A percentile compares a stretch with the other conserved stretches of the same genome.
These are phyloP conservation scores for Yasuhikotakia modesta DNA, from an alignment of 2,797 vertebrate genomes.

Conservation along the genomic window DNA sequence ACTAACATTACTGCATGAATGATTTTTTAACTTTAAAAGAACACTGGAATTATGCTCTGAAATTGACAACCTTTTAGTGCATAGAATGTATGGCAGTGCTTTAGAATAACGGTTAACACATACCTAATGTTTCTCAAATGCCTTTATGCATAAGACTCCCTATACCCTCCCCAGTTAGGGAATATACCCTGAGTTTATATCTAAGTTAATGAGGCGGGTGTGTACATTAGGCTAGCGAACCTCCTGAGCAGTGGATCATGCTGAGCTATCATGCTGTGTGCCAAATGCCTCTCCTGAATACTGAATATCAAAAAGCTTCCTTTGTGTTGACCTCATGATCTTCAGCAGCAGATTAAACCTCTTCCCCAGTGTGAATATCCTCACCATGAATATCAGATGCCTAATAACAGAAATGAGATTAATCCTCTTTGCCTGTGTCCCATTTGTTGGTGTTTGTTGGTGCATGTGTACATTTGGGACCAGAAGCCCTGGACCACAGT, in stretches of 20 bases:
- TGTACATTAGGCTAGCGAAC: slow-evolving; percentile 12
- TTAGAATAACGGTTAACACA: slow-evolving; percentile 1
- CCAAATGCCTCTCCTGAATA: slow-evolving; percentile 76
- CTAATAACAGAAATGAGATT: slow-evolving; percentile 25
- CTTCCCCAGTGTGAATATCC: slow-evolving; percentile 40
- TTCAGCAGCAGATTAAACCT: slow-evolving; percentile 58
- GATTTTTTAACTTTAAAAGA: too few relatives aligned
- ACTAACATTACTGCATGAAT: too few relatives aligned
- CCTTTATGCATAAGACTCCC: slow-evolving; percentile 20
- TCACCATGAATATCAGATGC: too few relatives aligned
- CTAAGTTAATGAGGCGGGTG: slow-evolving; percentile 34
- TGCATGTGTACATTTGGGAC: background rate
- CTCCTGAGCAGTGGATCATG: slow-evolving; percentile 56
- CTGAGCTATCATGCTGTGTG: slow-evolving; percentile 67
- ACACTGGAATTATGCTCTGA: too few relatives aligned
- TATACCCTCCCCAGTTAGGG: background rate
- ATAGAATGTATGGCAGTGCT: slow-evolving; percentile 6
- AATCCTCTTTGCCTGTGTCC: background rate
- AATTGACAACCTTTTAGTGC: background rate
- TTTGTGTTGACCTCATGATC: slow-evolving; percentile 67
- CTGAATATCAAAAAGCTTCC: slow-evolving; percentile 66
- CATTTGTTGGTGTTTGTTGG: slow-evolving; percentile 6
- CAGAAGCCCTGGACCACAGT: background rate
- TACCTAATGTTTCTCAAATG: slow-evolving; percentile 21
- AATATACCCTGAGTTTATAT: slow-evolving; percentile 27